Percentiles rank a stretch among this genome's conserved stretches.
Evolutionary conservation across 2,113 vertebrate species (phyloP).

Genomic region (Notarius lentiginosus): DNA sequence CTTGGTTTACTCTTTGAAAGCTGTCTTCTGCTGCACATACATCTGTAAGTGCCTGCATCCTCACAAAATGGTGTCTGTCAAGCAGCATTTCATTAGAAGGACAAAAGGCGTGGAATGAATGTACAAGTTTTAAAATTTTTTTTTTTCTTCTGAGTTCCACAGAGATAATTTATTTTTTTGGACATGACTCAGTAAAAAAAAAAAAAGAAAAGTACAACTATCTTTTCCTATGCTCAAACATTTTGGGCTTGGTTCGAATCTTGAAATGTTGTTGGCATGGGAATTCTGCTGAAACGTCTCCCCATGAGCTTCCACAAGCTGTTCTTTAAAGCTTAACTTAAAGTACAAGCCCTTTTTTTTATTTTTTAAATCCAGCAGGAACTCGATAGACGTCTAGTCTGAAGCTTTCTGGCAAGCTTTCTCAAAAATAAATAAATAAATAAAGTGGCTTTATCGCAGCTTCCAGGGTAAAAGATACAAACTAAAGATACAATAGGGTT

Average conservation of each 20-base stretch:
- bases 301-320: not conserved
- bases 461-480: not conserved
- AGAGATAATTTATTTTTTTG: no score
- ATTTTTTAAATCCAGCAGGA: not conserved
- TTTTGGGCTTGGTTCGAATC: not conserved
- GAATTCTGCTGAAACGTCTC: not conserved
- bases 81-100: no score
- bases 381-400: not conserved
- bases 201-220: no score
- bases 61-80: no score
- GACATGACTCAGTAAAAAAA: no score
- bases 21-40: no score
- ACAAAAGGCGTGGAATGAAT: no score
- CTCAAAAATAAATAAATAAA: not conserved
- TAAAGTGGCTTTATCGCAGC: not conserved
- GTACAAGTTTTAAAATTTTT: no score
- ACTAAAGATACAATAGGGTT: not conserved
- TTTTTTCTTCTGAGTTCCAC: no score
- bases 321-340: not conserved
- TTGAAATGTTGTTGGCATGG: not conserved
- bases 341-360: not conserved
- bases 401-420: not conserved
- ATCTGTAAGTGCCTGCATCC: no score
- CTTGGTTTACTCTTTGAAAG: no score
- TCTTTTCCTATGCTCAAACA: not conserved